Percentiles rank a stretch among this genome's conserved stretches.
Evolutionary conservation across 2,888 invertebrate genomes (phyloP).

Genomic region (Schizaphis graminum): DNA sequence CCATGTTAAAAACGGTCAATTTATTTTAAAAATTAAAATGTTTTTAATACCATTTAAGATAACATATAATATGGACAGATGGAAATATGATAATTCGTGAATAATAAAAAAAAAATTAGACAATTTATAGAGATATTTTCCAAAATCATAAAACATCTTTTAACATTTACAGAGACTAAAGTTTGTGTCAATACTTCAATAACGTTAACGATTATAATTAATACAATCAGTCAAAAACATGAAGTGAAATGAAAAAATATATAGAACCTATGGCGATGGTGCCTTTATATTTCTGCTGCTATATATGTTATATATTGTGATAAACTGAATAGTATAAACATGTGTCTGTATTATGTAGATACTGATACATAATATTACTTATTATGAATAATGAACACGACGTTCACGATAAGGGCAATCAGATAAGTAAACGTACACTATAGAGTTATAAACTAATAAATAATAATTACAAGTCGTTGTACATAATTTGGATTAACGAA

Average conservation of each 20-base stretch:
- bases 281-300: neutral
- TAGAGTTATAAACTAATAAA: neutral
- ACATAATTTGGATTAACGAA: neutral
- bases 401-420: conserved; percentile 4
- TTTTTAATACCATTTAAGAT: neutral
- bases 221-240: neutral
- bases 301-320: neutral
- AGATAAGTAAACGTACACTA: neutral
- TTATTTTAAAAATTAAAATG: neutral
- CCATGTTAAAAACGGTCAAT: neutral
- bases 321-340: neutral
- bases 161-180: neutral
- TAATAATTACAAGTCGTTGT: neutral
- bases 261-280: neutral
- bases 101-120: neutral
- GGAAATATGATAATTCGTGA: neutral
- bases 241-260: neutral
- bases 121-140: neutral
- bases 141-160: neutral
- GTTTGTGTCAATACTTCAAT: neutral
- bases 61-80: neutral
- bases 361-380: neutral
- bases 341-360: neutral
- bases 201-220: neutral
- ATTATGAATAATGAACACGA: conserved; percentile 12